Percentiles rank a stretch among this genome's conserved stretches.
phyloP scores from a whole-genome alignment of 2,888 invertebrate genomes.

The Acrobasis suavella region DNA sequence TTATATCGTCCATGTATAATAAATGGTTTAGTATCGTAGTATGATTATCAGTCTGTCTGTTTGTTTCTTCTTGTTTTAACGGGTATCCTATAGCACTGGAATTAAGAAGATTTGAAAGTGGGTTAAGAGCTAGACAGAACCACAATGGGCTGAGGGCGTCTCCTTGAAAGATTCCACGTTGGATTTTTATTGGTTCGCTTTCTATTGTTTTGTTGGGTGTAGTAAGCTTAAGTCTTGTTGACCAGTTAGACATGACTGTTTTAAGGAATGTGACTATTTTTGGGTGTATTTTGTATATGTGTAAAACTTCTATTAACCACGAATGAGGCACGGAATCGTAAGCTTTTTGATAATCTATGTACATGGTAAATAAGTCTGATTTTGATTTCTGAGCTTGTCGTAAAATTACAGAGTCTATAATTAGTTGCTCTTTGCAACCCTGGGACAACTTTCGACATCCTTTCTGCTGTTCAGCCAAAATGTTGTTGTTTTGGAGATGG shows the following conservation, averaged over 20 bases:
- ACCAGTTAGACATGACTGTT: constrained; percentile 23
- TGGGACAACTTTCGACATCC: constrained; percentile 30
- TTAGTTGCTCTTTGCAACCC: constrained; percentile 21
- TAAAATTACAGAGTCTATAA: constrained; percentile 30
- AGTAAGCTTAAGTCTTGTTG: constrained; percentile 14
- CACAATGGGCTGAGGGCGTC: constrained; percentile 16
- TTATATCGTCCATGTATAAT: constrained; percentile 4
- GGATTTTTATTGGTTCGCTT: constrained; percentile 23
- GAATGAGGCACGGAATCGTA: constrained; percentile 35
- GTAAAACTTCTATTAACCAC: constrained; percentile 1
- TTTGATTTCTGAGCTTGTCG: constrained; percentile 24
- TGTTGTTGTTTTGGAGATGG: constrained; percentile 29
- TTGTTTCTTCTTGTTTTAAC: not conserved
- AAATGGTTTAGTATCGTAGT: not conserved
- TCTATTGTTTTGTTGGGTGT: constrained; percentile 21
- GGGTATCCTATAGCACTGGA: not conserved
- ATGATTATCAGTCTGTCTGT: not conserved
- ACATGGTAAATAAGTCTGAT: constrained; percentile 27
- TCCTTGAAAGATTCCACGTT: constrained; percentile 30
- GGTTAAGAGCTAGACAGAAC: constrained; percentile 7
- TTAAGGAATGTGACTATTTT: constrained; percentile 20
- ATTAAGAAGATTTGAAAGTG: constrained; percentile 10
- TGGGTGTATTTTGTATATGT: constrained; percentile 25
- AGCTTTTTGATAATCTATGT: constrained; percentile 35
- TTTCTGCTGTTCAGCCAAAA: constrained; percentile 35